Conservation (phyloP, 2,888 invertebrate genomes). For the Pammene fasciana region DNA sequence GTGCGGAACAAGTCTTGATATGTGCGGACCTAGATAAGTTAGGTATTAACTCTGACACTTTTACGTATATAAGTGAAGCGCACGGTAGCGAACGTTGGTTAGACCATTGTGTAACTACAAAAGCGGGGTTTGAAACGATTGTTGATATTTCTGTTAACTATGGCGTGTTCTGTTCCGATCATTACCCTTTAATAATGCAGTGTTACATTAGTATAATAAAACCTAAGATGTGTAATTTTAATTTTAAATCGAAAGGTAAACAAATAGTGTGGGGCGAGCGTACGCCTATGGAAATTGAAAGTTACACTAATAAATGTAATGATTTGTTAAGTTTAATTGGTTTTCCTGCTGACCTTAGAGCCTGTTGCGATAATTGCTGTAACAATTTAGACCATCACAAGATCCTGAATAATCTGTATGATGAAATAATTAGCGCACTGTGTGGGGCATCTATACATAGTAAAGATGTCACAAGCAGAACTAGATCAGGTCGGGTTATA, state of each 20-base stretch:
- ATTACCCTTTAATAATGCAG: slow-evolving; percentile 30
- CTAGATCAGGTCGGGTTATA: background rate
- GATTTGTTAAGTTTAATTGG: slow-evolving; percentile 13
- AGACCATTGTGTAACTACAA: background rate
- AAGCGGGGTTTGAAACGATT: background rate
- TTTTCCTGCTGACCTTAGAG: slow-evolving; percentile 22
- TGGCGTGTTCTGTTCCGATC: slow-evolving; percentile 34
- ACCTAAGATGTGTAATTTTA: background rate
- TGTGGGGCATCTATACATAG: slow-evolving; percentile 1
- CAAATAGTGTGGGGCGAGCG: slow-evolving; percentile 21
- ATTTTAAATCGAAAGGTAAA: background rate
- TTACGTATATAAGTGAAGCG: background rate
- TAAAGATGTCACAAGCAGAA: background rate
- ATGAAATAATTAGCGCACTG: background rate
- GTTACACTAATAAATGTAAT: too few species aligned
- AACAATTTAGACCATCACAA: background rate
- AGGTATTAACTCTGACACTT: background rate
- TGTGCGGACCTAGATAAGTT: background rate
- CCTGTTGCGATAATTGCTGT: background rate
- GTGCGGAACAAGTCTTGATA: background rate
- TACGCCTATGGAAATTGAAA: slow-evolving; percentile 8
- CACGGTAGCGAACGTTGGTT: too few species aligned
- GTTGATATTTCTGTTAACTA: background rate
- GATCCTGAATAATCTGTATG: background rate
- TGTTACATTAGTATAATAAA: slow-evolving; percentile 19